Base-by-base conservation (phyloP, 2,797 vertebrate genomes). In the Protonibea diacanthus region DNA sequence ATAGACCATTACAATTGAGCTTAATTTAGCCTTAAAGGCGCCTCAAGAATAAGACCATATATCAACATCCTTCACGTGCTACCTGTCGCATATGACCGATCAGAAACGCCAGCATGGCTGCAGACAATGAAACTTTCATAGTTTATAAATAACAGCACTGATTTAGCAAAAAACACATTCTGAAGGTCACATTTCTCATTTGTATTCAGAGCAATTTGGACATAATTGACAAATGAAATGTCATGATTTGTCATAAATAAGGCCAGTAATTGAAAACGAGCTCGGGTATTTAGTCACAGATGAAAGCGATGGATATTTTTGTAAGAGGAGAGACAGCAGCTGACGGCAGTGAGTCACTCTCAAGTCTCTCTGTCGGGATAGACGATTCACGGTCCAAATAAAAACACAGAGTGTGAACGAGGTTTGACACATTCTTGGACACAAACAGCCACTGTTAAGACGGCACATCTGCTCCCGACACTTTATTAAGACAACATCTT, bases 271-370 rank as follows among this genome's bases (percentile, higher is more conserved):
- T 57, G 61, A 61, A 69, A 71, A 17, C 51, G 17, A 75, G 42
- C 74, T 65, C 3, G 3, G 40, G 27, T 23, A 5, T 68, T 62
- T 38, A 72, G 74, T 61, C 83, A 21, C 23, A 63, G 58, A 67
- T 60, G 49, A 78, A 77, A 71, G 74, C 1, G 7, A 29, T 13
- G 44, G 58, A 70, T 89, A 73, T 83, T 74, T 84, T 84, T 81
- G 51, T 63, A 80, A 78, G 62, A 6, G 71, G 60, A 6, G 71
- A 81, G 81, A 88, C 71, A 52, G 82, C 76, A 81, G 83, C 78
- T 86, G 88, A 89, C 77, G 70, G 64, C 33, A 71, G 76, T 91
- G 87, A 91, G 80, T 93, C 88, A 91, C 7, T 2, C 63, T 81
- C 47, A 56, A 60, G 65, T 82, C 74, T 86, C 80, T 76, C 80